Conservation (phyloP, 2,797 vertebrate species). For the Sylvilagus floridanus region DNA sequence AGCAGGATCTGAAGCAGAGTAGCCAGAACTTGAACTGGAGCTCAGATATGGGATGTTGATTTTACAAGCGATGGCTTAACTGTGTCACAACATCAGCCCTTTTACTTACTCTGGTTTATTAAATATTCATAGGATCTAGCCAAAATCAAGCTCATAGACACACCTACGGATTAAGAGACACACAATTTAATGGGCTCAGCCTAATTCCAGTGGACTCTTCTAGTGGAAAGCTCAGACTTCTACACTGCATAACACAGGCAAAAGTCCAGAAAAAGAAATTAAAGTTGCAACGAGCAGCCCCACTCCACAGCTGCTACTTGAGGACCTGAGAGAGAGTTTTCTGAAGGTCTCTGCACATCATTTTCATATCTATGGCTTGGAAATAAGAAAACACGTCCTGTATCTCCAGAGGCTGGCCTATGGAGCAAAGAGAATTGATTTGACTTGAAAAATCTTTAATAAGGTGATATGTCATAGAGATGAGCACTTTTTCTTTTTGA, state of each 20-base stretch:
- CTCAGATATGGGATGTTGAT: too few species aligned
- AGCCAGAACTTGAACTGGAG: too few species aligned
- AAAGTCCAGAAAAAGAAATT: not conserved
- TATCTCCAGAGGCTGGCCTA: not conserved
- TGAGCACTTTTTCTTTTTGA: not conserved
- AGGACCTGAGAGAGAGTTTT: not conserved
- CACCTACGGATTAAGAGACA: not conserved
- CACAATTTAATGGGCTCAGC: not conserved
- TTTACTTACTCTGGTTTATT: not conserved
- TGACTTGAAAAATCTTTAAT: conserved; percentile 39
- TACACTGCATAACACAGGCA: not conserved
- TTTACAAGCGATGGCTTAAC: too few species aligned
- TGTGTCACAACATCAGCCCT: too few species aligned
- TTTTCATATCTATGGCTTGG: not conserved
- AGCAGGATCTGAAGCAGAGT: too few species aligned
- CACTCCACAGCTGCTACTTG: not conserved
- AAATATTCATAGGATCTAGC: not conserved
- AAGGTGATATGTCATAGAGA: not conserved
- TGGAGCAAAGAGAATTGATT: conserved; percentile 24
- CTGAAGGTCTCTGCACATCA: not conserved
- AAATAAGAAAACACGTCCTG: not conserved
- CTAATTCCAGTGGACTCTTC: not conserved
- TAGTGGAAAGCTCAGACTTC: not conserved
- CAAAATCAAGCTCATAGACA: not conserved
- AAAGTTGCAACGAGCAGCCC: not conserved